Evolutionary conservation across 2,113 vertebrate genomes (phyloP).

Genomic region (Pyrgilauda ruficollis): DNA sequence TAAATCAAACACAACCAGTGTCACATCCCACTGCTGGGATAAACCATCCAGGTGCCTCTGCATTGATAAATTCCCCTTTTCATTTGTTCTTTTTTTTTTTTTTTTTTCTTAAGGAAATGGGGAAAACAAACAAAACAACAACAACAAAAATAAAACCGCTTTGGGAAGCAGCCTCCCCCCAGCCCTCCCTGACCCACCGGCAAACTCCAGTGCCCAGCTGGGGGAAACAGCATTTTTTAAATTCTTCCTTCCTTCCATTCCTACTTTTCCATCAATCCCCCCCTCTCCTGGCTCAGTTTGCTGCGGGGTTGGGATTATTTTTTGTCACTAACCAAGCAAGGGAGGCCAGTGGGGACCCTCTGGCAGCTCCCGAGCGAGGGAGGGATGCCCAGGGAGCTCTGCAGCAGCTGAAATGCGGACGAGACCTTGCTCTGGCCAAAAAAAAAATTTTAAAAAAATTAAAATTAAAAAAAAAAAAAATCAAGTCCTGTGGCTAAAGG

Average conservation of each 20-base stretch:
- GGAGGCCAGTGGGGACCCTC: background rate
- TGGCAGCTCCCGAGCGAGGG: background rate
- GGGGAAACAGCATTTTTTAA: background rate
- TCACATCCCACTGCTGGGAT: background rate
- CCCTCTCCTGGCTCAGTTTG: background rate
- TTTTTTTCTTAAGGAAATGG: background rate
- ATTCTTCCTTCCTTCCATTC: background rate
- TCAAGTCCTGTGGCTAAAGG: slow-evolving; percentile 50
- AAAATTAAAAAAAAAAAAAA: too few relatives aligned
- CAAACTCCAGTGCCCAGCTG: background rate
- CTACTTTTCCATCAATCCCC: background rate
- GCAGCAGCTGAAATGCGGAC: slow-evolving; percentile 66
- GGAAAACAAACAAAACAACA: background rate
- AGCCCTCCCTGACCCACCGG: background rate
- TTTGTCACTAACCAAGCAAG: slow-evolving; percentile 45
- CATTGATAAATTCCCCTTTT: background rate
- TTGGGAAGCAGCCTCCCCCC: background rate
- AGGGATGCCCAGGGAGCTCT: background rate
- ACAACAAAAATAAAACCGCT: background rate
- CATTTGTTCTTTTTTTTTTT: background rate
- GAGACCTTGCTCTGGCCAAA: slow-evolving; percentile 59
- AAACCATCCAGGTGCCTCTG: background rate
- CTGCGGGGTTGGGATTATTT: background rate
- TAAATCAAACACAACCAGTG: background rate
- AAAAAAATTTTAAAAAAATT: too few relatives aligned